Conservation (phyloP, 30 jellyfish, hydroid and myxozoan genomes). For the Turritopsis dohrnii region DNA sequence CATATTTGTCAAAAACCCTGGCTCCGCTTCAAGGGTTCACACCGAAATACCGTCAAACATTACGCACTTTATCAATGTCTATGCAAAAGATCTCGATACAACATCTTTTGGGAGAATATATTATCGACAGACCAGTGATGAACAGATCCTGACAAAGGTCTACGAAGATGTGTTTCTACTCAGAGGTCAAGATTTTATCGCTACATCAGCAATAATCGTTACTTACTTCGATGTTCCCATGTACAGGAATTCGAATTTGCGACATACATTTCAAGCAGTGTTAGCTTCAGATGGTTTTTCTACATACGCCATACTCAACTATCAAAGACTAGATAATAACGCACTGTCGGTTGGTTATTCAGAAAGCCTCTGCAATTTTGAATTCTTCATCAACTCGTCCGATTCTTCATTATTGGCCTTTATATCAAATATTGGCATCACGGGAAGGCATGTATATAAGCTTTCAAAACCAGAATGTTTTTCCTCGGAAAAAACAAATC, state of each 20-base stretch:
- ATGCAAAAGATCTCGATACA: background rate
- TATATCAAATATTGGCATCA: background rate
- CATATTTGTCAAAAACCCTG: background rate
- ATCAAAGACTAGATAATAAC: background rate
- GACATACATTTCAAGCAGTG: background rate
- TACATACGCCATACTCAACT: background rate
- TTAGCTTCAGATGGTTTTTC: background rate
- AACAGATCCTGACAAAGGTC: background rate
- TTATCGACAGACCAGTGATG: background rate
- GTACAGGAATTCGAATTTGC: background rate
- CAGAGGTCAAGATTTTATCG: too few relatives aligned
- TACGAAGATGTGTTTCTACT: background rate
- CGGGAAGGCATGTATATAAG: background rate
- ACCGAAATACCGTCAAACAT: background rate
- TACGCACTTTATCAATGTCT: background rate
- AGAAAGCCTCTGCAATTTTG: background rate
- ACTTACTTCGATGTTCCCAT: background rate
- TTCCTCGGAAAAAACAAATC: too few relatives aligned
- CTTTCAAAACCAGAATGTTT: background rate
- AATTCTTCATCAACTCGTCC: background rate
- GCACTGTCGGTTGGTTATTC: background rate
- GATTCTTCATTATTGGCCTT: background rate
- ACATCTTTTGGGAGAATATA: background rate
- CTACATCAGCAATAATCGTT: background rate
- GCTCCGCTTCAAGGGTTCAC: background rate